Evolutionary conservation across 2,888 invertebrate species (phyloP), one percentile per base, ranked within the genome.

Genomic region (Standfussiana lucernea): DNA sequence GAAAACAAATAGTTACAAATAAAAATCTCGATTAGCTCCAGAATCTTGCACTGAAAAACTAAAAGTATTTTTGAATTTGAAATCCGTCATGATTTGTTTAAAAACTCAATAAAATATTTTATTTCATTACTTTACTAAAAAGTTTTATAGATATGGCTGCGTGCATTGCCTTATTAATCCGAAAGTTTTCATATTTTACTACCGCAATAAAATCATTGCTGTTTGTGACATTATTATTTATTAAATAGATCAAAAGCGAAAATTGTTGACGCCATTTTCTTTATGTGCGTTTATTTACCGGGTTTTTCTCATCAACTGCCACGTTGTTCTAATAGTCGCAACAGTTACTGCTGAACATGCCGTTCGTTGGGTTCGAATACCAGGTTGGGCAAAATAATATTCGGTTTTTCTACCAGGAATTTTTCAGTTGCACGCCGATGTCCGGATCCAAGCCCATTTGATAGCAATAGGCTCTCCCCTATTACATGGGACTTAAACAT

Each of bases 181-280:
- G 13, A 47, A 72, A 45, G 45, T 65, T 64, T 42, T 67, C 21
- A 47, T 61, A 65, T 77, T 67, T 59, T 40, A 67, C 47, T 24
- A 35, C n/a, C 5, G 21, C 21, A 32, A 15, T 77, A 68, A 78
- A 56, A 35, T 13, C 15, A 3, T 13, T 40, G 40, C 18, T 42
- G 45, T 53, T 59, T 15, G 2, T 24, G 59, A 35, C 7, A 50
- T 76, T 47, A 21, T 67, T 15, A 59, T 77, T 45, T 32, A 24
- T 32, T 15, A 35, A 61, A 10, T 24, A 6, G 24, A 13, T 40
- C n/a, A 64, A 40, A 64, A 40, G 32, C 62, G 6, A 40, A 40
- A n/a, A 15, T 15, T 15, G 13, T 13, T 37, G 56, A 10, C 15
- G 28, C n/a, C 28, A 71, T 61, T 40, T 61, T 66, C 13, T 68